Evolutionary conservation across 2,888 invertebrate genomes (phyloP), one percentile per base, ranked within the genome.

Genomic region (Phorcus lineatus): DNA sequence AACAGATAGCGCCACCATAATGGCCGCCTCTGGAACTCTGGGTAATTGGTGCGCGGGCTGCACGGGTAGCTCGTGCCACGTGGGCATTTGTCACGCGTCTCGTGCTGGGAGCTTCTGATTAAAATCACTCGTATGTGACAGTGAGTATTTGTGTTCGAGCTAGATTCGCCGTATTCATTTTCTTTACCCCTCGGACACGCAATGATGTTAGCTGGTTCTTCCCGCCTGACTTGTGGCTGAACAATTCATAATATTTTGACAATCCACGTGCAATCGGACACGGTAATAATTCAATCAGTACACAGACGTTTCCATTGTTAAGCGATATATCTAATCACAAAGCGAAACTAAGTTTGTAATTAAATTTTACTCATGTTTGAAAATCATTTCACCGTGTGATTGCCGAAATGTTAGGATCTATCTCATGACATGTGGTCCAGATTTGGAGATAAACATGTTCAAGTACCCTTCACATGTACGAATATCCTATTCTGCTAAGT

Each of bases 1-100:
- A 47, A 36, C 47, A 62, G 55, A 81, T 81, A 76, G 78, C 78
- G 28, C 54, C n/a, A 24, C 76, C 24, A 53, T 76, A 76, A 76
- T 76, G 24, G 31, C 54, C 31, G 54, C 53, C 55, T 55, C 54
- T 31, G 55, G 55, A 76, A 55, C 28, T 31, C 22, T 16, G 22
- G 36, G 54, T 55, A 76, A 55, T 76, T 22, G 31, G 22, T 16
- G 40, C 31, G 19, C 74, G 17, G 3, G 36, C 40, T 76, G 54
- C 31, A 17, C 55, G 55, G 76, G 55, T 76, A 53, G 19, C 28
- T 24, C 57, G 36, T 24, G 76, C 54, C 76, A 76, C 76, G 36
- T 54, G 76, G 76, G 76, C 28, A 55, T 76, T 76, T 76, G 54
- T 53, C 55, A 54, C 76, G 55, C 54, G 55, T 40, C 54, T 53